These are phyloP conservation scores for Torymus tubicola DNA, from an alignment of 2,888 invertebrate genomes.

Conservation along the genomic window DNA sequence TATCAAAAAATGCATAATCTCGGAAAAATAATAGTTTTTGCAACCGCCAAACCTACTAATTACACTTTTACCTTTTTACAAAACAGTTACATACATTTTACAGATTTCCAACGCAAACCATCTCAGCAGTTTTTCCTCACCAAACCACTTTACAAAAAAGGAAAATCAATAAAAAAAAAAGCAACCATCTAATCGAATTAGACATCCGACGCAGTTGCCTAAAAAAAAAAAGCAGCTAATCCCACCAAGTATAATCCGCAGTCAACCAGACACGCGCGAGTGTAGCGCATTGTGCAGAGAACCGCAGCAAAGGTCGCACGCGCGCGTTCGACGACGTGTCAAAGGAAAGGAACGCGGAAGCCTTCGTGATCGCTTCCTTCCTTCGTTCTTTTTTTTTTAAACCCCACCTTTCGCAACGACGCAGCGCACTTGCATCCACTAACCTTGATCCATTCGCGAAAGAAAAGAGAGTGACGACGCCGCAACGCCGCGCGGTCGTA, in stretches of 20 bases:
- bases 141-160: too few species aligned
- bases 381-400: conserved; percentile 3
- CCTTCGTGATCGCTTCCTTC: conserved; percentile 41
- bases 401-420: background rate
- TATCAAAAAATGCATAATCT: too few species aligned
- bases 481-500: too few species aligned
- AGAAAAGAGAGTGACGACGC: too few species aligned
- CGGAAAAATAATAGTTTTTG: too few species aligned
- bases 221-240: conserved; percentile 5
- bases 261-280: too few species aligned
- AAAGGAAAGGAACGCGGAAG: conserved; percentile 41
- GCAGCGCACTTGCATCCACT: conserved; percentile 10
- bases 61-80: too few species aligned
- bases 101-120: too few species aligned
- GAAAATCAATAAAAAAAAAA: background rate
- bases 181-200: conserved; percentile 14
- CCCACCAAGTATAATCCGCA: conserved; percentile 18
- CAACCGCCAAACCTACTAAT: too few species aligned
- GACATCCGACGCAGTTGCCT: background rate
- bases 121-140: too few species aligned
- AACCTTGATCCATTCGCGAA: conserved; percentile 21
- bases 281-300: too few species aligned
- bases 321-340: background rate
- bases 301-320: conserved; percentile 14
- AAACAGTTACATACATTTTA: too few species aligned